Percentiles rank a stretch among this genome's conserved stretches.
phyloP scores from a whole-genome alignment of 2,113 vertebrate genomes.

The Peromyscus maniculatus region DNA sequence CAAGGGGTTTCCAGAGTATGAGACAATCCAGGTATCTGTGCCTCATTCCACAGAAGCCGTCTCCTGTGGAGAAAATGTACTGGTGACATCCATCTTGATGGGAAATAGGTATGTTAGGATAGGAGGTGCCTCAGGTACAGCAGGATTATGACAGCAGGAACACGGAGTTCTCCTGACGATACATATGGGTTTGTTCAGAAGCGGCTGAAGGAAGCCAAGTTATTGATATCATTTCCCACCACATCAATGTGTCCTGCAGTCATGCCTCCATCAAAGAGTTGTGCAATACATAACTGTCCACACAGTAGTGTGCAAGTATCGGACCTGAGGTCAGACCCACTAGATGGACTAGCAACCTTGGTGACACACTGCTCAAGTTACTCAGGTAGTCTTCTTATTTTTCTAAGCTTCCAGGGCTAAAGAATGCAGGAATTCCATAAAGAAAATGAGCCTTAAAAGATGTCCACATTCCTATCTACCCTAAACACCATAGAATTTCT shows the following conservation, averaged over 20 bases:
- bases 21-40: slow-evolving; percentile 15
- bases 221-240: neutral
- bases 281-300: neutral
- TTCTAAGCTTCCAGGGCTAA: neutral
- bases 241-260: neutral
- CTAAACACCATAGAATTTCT: neutral
- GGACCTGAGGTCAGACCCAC: neutral
- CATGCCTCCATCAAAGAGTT: neutral
- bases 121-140: neutral
- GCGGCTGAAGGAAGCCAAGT: neutral
- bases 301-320: neutral
- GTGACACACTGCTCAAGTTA: neutral
- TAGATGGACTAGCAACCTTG: neutral
- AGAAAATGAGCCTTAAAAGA: neutral
- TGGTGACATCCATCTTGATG: slow-evolving; percentile 31
- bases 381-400: slow-evolving; percentile 1
- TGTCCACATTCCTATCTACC: neutral
- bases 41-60: neutral
- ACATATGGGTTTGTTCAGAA: neutral
- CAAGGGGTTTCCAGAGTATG: neutral
- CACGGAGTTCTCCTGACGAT: neutral
- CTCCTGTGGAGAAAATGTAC: neutral
- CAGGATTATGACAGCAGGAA: neutral
- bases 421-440: neutral
- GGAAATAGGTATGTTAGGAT: slow-evolving; percentile 12